Conservation (phyloP, 2,888 invertebrate species). For the Lithophane ornitopus region DNA sequence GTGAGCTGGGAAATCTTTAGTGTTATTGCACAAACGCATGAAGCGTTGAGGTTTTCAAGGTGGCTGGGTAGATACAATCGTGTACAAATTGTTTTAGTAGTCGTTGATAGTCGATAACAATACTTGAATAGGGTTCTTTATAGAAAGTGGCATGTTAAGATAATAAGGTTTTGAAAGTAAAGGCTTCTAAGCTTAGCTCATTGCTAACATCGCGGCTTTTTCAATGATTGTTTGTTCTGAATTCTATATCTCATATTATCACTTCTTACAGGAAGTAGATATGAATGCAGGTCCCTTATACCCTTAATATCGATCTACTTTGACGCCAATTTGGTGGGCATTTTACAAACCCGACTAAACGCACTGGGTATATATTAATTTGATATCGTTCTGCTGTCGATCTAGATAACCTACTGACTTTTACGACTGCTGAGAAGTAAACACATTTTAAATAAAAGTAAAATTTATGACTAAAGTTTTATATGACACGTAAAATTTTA, state of each 20-base stretch:
- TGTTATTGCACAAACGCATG: slow-evolving; percentile 56
- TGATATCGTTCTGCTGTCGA: background rate
- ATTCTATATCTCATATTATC: background rate
- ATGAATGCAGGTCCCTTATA: background rate
- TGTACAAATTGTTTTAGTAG: slow-evolving; percentile 30
- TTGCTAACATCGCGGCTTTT: background rate
- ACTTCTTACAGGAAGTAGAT: background rate
- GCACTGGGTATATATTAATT: background rate
- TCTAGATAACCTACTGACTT: background rate
- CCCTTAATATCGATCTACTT: background rate
- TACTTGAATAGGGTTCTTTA: background rate
- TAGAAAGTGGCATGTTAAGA: background rate
- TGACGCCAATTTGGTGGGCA: background rate
- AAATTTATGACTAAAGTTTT: slow-evolving; percentile 19
- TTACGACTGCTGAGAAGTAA: background rate
- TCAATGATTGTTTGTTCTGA: background rate
- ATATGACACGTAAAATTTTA: slow-evolving; percentile 38
- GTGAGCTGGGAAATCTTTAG: slow-evolving; percentile 59
- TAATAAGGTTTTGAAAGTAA: background rate
- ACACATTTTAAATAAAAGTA: background rate
- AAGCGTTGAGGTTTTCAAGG: slow-evolving; percentile 53
- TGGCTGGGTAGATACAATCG: slow-evolving; percentile 30
- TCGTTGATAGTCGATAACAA: background rate
- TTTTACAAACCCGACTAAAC: background rate
- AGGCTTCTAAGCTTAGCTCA: background rate